phyloP scores from a whole-genome alignment of 2,888 invertebrate genomes.

The Theretra japonica region DNA sequence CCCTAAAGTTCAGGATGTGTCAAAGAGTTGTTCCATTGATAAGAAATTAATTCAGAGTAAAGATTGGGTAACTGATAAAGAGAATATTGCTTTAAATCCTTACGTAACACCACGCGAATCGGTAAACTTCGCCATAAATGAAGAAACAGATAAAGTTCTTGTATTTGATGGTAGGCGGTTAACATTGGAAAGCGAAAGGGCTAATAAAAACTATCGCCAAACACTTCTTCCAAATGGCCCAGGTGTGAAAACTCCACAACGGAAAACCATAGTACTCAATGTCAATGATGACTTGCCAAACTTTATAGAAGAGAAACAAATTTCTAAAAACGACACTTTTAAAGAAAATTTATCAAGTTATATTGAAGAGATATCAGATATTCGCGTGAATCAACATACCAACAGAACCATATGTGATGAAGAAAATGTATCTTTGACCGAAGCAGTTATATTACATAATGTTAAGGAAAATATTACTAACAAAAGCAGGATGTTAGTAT shows the following conservation, averaged over 20 bases:
- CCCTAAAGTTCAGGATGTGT: constrained; percentile 64
- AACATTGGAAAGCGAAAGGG: constrained; percentile 57
- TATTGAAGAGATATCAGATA: neutral
- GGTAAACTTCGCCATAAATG: constrained; percentile 63
- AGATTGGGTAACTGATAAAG: constrained; percentile 71
- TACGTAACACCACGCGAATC: constrained; percentile 62
- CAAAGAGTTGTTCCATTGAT: constrained; percentile 49
- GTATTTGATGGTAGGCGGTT: constrained; percentile 74
- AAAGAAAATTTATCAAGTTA: neutral
- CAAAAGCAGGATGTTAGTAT: constrained; percentile 40
- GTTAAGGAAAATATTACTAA: neutral
- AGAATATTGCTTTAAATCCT: constrained; percentile 72
- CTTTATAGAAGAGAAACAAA: constrained; percentile 49
- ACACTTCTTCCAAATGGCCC: constrained; percentile 41
- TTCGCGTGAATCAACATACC: neutral
- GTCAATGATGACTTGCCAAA: constrained; percentile 69
- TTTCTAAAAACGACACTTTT: constrained; percentile 32
- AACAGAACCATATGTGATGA: neutral
- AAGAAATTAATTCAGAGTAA: constrained; percentile 46
- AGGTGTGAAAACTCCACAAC: constrained; percentile 45
- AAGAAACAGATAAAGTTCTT: constrained; percentile 63
- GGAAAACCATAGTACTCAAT: constrained; percentile 67
- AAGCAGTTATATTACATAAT: neutral
- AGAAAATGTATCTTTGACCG: constrained; percentile 23
- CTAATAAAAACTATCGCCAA: constrained; percentile 45